Conservation (phyloP, 2,888 invertebrate species). For the Cynaeus angustus region DNA sequence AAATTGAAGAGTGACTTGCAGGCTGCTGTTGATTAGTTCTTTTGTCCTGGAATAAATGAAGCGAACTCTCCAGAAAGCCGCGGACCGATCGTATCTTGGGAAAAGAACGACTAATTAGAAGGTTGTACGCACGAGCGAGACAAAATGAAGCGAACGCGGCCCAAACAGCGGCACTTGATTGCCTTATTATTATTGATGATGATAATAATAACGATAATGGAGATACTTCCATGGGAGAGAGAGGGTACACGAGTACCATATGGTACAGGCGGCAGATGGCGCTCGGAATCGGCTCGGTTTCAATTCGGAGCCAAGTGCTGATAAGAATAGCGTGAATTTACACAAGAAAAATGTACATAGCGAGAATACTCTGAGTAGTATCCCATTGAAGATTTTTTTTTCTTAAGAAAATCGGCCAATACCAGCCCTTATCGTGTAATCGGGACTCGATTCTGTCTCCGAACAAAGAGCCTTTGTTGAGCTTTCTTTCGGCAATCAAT, state of each 20-base stretch:
- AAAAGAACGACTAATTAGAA: conserved; percentile 27
- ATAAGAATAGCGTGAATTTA: too few species aligned
- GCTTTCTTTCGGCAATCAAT: conserved; percentile 42
- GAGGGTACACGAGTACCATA: conserved; percentile 39
- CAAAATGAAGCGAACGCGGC: conserved; percentile 21
- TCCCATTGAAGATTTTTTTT: too few species aligned
- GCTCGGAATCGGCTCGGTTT: conserved; percentile 15
- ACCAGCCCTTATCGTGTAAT: conserved; percentile 30
- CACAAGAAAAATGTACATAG: too few species aligned
- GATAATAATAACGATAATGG: conserved; percentile 44
- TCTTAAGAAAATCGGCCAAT: too few species aligned
- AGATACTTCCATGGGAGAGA: conserved; percentile 28
- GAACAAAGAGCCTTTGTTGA: conserved; percentile 37
- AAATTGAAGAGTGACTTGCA: conserved; percentile 64
- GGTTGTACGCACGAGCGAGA: conserved; percentile 37
- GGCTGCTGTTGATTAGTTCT: conserved; percentile 59
- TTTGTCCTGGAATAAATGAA: conserved; percentile 58
- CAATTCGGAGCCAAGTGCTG: background rate
- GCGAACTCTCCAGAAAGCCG: conserved; percentile 39
- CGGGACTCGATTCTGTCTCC: conserved; percentile 17
- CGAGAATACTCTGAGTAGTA: too few species aligned
- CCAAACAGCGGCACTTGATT: conserved; percentile 35
- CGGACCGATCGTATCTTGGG: conserved; percentile 38
- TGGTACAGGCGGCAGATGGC: conserved; percentile 39
- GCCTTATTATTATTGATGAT: conserved; percentile 48